Evolutionary conservation across 2,797 vertebrate species (phyloP).

Genomic region (Anguilla marmorata): DNA sequence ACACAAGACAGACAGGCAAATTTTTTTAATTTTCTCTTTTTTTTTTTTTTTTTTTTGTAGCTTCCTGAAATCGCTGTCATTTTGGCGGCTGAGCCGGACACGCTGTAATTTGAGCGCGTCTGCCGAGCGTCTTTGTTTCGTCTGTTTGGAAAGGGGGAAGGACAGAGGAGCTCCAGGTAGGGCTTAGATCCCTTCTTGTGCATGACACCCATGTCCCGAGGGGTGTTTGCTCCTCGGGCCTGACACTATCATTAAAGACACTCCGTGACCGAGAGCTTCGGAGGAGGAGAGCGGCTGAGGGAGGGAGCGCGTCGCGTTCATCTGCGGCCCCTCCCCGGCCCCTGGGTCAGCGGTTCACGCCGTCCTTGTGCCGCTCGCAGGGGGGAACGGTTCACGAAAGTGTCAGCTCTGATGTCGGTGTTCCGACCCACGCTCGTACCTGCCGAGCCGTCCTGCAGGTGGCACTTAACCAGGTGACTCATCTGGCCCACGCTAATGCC

Average conservation of each 20-base stretch:
- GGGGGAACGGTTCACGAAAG: slow-evolving; percentile 26
- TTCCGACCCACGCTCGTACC: slow-evolving; percentile 48
- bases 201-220: slow-evolving; percentile 34
- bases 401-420: slow-evolving; percentile 46
- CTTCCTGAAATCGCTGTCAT: not conserved
- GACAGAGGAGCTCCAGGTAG: not conserved
- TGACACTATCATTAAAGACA: slow-evolving; percentile 39
- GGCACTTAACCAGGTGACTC: slow-evolving; percentile 37
- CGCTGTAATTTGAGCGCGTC: not conserved
- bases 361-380: slow-evolving; percentile 53
- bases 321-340: slow-evolving; percentile 42
- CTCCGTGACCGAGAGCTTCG: slow-evolving; percentile 35
- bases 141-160: not conserved
- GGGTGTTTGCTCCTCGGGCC: slow-evolving; percentile 30
- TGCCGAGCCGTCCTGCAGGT: slow-evolving; percentile 32
- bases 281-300: slow-evolving; percentile 26
- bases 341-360: slow-evolving; percentile 52
- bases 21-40: not conserved
- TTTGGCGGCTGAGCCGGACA: not conserved
- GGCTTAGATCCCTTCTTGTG: slow-evolving; percentile 22
- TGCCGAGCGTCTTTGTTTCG: not conserved
- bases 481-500: slow-evolving; percentile 30
- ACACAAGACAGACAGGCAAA: not conserved
- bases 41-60: not conserved
- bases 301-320: not conserved